These are phyloP conservation scores for Oxytorus armatus DNA, from an alignment of 2,888 invertebrate genomes.

Conservation along the genomic window DNA sequence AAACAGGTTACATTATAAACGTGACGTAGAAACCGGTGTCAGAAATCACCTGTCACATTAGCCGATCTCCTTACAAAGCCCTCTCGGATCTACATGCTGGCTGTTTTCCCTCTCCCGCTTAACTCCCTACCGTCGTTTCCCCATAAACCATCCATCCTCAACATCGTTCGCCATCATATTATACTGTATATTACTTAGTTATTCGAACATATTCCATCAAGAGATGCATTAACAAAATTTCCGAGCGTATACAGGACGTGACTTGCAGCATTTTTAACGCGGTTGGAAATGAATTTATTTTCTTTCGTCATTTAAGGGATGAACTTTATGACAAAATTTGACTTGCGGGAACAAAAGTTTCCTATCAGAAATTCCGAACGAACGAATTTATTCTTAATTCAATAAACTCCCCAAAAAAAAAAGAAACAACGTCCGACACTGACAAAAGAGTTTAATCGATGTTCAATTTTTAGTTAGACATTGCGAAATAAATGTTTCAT, in stretches of 20 bases:
- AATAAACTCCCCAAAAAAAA: no score
- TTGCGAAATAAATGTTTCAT: no score
- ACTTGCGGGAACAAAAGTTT: no score
- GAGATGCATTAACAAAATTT: background rate
- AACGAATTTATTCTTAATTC: no score
- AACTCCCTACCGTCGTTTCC: background rate
- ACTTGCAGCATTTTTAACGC: no score
- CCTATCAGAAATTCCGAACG: no score
- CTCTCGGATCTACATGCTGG: conserved; percentile 5
- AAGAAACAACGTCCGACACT: no score
- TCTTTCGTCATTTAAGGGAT: no score
- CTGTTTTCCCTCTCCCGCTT: conserved; percentile 12
- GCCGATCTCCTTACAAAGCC: conserved; percentile 50
- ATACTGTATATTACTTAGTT: conserved; percentile 13
- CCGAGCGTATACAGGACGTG: background rate
- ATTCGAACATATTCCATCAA: conserved; percentile 18
- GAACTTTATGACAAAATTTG: no score
- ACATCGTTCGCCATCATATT: conserved; percentile 1
- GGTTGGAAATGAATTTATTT: no score
- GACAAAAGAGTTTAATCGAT: no score
- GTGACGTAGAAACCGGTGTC: conserved; percentile 68
- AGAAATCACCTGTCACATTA: conserved; percentile 72
- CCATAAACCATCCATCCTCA: conserved; percentile 4
- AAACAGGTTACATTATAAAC: conserved; percentile 70
- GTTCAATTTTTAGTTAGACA: no score